These are phyloP conservation scores for Siniperca undulata DNA, from an alignment of 2,797 vertebrate species.

Conservation along the genomic window DNA sequence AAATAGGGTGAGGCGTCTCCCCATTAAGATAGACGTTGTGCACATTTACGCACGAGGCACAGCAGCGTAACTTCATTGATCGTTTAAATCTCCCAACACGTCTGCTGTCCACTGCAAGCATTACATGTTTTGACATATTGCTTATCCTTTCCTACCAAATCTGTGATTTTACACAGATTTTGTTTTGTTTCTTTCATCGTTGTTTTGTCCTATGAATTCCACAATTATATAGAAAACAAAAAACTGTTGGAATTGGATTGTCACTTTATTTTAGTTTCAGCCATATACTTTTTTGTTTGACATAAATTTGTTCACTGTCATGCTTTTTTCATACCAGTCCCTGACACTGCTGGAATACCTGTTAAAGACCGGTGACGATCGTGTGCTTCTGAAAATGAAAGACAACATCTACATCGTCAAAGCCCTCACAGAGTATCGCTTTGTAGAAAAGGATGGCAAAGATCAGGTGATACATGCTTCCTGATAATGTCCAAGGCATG, in stretches of 20 bases:
- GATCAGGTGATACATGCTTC: slow-evolving; percentile 87
- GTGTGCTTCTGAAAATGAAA: slow-evolving; percentile 94
- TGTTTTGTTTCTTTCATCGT: neutral
- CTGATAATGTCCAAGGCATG: neutral
- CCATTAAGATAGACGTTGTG: no score
- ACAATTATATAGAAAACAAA: neutral
- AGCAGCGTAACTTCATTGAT: no score
- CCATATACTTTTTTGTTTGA: neutral
- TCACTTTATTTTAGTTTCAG: neutral
- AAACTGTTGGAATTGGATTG: neutral
- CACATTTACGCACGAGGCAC: no score
- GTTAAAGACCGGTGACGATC: slow-evolving; percentile 95
- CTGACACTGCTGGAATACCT: slow-evolving; percentile 96
- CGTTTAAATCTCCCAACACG: no score
- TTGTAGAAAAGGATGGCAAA: slow-evolving; percentile 95
- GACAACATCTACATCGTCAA: slow-evolving; percentile 97
- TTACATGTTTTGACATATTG: neutral
- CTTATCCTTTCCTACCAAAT: neutral
- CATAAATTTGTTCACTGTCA: no score
- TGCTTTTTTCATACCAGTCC: slow-evolving; percentile 76
- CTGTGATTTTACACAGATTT: neutral
- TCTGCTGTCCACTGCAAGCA: neutral
- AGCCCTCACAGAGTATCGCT: slow-evolving; percentile 95
- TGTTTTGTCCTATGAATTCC: neutral
- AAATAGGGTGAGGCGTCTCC: no score